Evolutionary conservation across 1,140 invertebrate genomes (phyloP).

Genomic region (Luehdorfia chinensis): DNA sequence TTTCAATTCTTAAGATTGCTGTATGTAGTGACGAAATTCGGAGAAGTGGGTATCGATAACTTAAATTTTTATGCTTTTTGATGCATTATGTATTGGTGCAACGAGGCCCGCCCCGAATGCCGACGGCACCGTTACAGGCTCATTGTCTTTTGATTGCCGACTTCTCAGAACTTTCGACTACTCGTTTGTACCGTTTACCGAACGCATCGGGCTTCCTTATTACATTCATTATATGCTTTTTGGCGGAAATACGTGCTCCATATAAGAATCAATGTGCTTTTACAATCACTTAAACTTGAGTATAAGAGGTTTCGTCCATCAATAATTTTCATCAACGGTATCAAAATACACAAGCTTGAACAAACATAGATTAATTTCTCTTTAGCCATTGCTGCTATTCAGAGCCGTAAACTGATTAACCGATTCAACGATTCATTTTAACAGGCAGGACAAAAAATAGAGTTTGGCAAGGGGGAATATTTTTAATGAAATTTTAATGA

Average conservation of each 20-base stretch:
- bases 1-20: too few relatives aligned
- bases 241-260: constrained; percentile 34
- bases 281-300: neutral
- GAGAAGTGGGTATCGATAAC: constrained; percentile 29
- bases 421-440: neutral
- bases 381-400: too few relatives aligned
- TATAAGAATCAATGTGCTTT: constrained; percentile 31
- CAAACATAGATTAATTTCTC: too few relatives aligned
- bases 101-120: constrained; percentile 29
- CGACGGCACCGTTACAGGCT: constrained; percentile 54
- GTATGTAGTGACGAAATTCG: too few relatives aligned
- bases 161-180: constrained; percentile 61
- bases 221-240: constrained; percentile 59
- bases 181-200: constrained; percentile 68
- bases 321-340: constrained; percentile 11
- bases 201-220: constrained; percentile 48
- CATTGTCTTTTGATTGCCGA: constrained; percentile 69
- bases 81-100: constrained; percentile 50
- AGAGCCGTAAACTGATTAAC: too few relatives aligned
- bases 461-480: too few relatives aligned
- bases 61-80: constrained; percentile 40
- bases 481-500: too few relatives aligned
- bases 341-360: neutral
- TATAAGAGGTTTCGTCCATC: constrained; percentile 22
- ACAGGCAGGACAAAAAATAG: neutral